Evolutionary conservation across 2,888 invertebrate species (phyloP), one percentile per base, ranked within the genome.

Genomic region (Cactoblastis cactorum): DNA sequence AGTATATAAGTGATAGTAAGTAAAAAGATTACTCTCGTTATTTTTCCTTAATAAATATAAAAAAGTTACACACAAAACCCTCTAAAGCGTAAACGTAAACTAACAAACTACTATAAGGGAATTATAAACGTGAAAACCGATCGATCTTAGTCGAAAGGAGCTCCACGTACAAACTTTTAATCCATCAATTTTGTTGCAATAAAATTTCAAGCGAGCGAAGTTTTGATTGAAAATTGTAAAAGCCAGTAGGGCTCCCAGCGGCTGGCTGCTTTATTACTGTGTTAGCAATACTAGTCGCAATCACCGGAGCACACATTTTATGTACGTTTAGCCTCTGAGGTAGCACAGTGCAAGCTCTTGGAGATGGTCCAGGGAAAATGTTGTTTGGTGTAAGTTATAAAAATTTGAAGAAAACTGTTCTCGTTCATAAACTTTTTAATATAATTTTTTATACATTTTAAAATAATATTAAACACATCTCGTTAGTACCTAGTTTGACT

Each of bases 291-390:
- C 59, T 59, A 65, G 67, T 68, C 62, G 77, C 80, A 83, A 83
- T 83, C 85, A 83, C 80, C 76, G 74, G 77, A 73, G 78, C 76
- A 82, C 79, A 83, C 78, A 78, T 79, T 78, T 77, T 78, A 78
- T 81, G 77, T 74, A 76, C 67, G 70, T 76, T 78, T 78, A 76
- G 80, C 77, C 72, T 74, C 74, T 66, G 74, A 80, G 79, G 79
- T 77, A 76, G 75, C 71, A 65, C 67, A 63, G 59, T 57, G 62
- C 70, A 59, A 67, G 71, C 69, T 69, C 71, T 83, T 85, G 85
- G 85, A 80, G 65, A 55, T 54, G 55, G 67, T 79, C 85, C 85
- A 85, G 69, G 70, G 64, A 67, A 70, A 64, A 65, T 53, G 57
- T 51, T 24, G 48, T 46, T 17, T 65, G 71, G 67, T 45, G 8